Base-by-base conservation (phyloP, 2,888 invertebrate genomes). In the Rutpela maculata region DNA sequence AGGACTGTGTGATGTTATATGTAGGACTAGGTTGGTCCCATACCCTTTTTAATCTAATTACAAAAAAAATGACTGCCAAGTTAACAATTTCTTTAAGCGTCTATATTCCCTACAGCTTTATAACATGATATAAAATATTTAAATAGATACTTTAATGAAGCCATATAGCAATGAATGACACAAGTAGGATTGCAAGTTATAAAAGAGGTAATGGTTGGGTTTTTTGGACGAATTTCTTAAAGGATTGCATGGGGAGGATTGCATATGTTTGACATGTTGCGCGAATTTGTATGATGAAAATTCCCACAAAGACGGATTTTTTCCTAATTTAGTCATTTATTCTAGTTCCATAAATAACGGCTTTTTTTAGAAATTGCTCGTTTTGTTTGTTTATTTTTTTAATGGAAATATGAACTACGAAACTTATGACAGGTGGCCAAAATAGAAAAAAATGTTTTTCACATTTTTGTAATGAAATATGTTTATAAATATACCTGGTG, bases 1-100 rank as follows among this genome's bases (percentile, higher is more conserved):
- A 19, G 9, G 26, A 63, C n/a, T 56, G 57, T 63, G 43, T 76
- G 77, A 77, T 74, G 43, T 65, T 73, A 35, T 35, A 55, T 74
- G 75, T 71, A 82, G 84, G 84, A 82, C 84, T 84, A 84, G 75
- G 74, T 82, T 84, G 84, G 84, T 84, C 84, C 84, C 84, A 78
- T 81, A 76, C 81, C 78, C 71, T 82, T 26, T 78, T 81, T 79
- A 75, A 72, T 59, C 56, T 78, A 73, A 67, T 65, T 74, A 76
- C 63, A 71, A 70, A 50, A 66, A 68, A 71, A 70, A 76, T 38
- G 12, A 69, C 56, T 77, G 74, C 68, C 63, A 69, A 22, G 63
- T 67, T 66, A 77, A 72, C 60, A 75, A 76, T 68, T 73, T 63
- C 15, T 56, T 50, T 73, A 73, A 77, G 69, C 70, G 22, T 55